phyloP scores from a whole-genome alignment of 2,113 vertebrate genomes.

The Alces alces region DNA sequence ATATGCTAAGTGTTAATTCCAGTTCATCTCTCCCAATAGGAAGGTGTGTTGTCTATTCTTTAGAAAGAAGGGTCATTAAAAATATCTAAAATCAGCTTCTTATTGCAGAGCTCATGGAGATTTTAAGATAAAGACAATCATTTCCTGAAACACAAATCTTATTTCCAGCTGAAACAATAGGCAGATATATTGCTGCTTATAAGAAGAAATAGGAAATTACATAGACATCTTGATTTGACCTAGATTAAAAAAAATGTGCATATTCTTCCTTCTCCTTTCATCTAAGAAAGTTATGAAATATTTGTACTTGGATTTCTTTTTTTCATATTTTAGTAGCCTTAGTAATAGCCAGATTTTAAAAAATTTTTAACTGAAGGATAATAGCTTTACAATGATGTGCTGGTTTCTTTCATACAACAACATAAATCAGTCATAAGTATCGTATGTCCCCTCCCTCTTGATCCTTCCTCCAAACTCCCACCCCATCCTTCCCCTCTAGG shows the following conservation, averaged over 20 bases:
- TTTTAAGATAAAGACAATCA: background rate
- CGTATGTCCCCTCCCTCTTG: background rate
- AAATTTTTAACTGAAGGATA: background rate
- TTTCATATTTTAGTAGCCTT: background rate
- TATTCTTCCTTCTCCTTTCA: background rate
- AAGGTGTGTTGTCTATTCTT: background rate
- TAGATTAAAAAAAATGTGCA: background rate
- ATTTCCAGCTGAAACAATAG: background rate
- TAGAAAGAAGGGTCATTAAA: background rate
- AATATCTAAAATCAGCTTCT: background rate
- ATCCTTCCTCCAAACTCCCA: background rate
- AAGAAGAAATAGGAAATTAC: background rate
- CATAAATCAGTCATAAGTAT: background rate
- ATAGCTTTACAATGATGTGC: background rate
- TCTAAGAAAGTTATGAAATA: background rate
- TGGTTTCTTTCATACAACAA: background rate
- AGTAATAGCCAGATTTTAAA: background rate
- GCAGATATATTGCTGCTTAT: background rate
- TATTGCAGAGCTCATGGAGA: background rate
- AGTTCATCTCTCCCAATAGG: background rate
- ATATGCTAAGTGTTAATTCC: background rate
- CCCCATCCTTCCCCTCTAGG: background rate
- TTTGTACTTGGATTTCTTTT: background rate
- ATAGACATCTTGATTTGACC: background rate
- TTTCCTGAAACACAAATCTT: background rate